A percentile compares a stretch with the other conserved stretches of the same genome.
These are phyloP conservation scores for Melanostigma gelatinosum DNA, from an alignment of 2,113 vertebrate genomes.

Conservation along the genomic window DNA sequence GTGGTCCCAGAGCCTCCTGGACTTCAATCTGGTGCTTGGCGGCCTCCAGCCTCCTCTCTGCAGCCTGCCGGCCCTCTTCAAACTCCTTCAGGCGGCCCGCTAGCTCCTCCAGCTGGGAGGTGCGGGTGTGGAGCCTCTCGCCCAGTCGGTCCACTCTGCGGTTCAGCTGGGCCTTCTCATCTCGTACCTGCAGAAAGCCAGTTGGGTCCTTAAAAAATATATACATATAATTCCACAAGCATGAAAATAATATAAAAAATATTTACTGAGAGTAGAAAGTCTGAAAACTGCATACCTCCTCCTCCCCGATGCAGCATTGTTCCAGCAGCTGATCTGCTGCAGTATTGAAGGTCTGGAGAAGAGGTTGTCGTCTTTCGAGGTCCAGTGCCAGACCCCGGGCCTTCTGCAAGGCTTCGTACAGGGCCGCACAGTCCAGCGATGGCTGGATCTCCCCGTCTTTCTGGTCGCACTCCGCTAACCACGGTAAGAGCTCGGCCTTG, in stretches of 20 bases:
- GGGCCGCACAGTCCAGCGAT: slow-evolving; percentile 85
- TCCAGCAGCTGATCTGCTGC: slow-evolving; percentile 93
- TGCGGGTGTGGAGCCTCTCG: slow-evolving; percentile 87
- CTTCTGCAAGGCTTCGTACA: slow-evolving; percentile 89
- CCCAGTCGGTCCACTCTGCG: slow-evolving; percentile 89
- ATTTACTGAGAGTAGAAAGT: not conserved
- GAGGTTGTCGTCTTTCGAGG: slow-evolving; percentile 89
- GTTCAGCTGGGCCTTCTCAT: slow-evolving; percentile 93
- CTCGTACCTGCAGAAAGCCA: slow-evolving; percentile 79
- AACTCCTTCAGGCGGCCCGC: slow-evolving; percentile 93
- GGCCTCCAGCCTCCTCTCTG: slow-evolving; percentile 94
- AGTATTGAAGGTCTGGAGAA: slow-evolving; percentile 90
- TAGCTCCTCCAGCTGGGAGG: slow-evolving; percentile 92
- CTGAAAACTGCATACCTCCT: slow-evolving; percentile 71
- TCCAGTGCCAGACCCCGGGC: slow-evolving; percentile 88
- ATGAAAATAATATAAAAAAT: not conserved
- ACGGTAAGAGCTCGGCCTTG: slow-evolving; percentile 87
- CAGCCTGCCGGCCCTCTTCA: slow-evolving; percentile 91
- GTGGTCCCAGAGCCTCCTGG: slow-evolving; percentile 93
- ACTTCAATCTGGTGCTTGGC: slow-evolving; percentile 95
- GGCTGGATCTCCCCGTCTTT: slow-evolving; percentile 86
- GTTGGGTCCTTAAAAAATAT: not conserved
- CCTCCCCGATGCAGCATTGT: slow-evolving; percentile 90
- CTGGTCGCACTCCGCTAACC: slow-evolving; percentile 88
- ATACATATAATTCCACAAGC: not conserved